phyloP scores from a whole-genome alignment of 2,797 vertebrate species.

The Ctenopoma multispine region DNA sequence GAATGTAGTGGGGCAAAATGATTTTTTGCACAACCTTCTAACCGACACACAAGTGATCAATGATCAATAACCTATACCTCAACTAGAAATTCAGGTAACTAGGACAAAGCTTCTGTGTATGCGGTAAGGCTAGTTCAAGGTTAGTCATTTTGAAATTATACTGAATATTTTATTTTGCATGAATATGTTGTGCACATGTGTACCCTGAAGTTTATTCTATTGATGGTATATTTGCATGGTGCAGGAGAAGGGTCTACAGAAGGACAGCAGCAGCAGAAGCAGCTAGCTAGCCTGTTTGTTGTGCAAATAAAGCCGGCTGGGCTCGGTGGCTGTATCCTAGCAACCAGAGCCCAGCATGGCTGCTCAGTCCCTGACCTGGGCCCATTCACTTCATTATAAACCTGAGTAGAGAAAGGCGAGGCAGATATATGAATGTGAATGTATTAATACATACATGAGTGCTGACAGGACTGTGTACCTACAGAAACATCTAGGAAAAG shows the following conservation, averaged over 20 bases:
- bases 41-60: no score
- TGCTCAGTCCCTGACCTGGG: slow-evolving; percentile 84
- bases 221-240: slow-evolving; percentile 55
- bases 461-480: slow-evolving; percentile 13
- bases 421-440: slow-evolving; percentile 65
- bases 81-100: no score
- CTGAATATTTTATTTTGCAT: not conserved
- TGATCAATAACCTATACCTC: no score
- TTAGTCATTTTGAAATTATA: not conserved
- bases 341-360: slow-evolving; percentile 83
- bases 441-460: slow-evolving; percentile 46
- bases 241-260: slow-evolving; percentile 47
- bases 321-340: slow-evolving; percentile 85
- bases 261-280: slow-evolving; percentile 44
- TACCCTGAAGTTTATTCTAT: slow-evolving; percentile 5
- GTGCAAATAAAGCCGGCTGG: slow-evolving; percentile 84
- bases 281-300: slow-evolving; percentile 80
- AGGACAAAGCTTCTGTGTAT: not conserved
- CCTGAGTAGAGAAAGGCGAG: slow-evolving; percentile 81
- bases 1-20: not conserved
- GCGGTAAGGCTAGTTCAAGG: no score
- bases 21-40: no score
- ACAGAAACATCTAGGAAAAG: slow-evolving; percentile 20
- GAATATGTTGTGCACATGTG: slow-evolving; percentile 24
- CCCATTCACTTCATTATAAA: slow-evolving; percentile 88